Conservation (phyloP, 2,888 invertebrate genomes). For the Agriopis marginaria region DNA sequence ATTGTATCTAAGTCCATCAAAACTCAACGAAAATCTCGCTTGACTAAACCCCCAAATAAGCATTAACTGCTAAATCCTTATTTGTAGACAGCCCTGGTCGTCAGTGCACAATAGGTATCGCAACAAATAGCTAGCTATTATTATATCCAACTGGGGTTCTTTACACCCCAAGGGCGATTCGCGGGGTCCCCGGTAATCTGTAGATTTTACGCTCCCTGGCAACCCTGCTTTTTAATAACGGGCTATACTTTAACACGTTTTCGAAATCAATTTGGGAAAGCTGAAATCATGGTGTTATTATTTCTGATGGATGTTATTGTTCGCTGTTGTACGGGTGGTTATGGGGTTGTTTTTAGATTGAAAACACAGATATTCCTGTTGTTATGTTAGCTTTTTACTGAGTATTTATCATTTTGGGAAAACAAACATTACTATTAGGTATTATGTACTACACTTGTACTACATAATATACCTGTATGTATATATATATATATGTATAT, state of each 20-base stretch:
- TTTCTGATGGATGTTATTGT: slow-evolving; percentile 47
- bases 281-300: slow-evolving; percentile 47
- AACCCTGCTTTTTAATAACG: slow-evolving; percentile 78
- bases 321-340: slow-evolving; percentile 11
- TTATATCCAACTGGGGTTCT: slow-evolving; percentile 68
- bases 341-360: slow-evolving; percentile 27
- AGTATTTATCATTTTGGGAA: background rate
- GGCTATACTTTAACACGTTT: slow-evolving; percentile 77
- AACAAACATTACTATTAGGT: background rate
- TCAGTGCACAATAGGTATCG: slow-evolving; percentile 76
- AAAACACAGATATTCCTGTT: background rate
- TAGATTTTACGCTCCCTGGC: slow-evolving; percentile 83
- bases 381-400: background rate
- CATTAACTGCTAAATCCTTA: slow-evolving; percentile 47
- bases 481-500: too few relatives aligned
- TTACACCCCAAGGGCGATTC: slow-evolving; percentile 62
- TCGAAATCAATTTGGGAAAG: slow-evolving; percentile 60
- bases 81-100: slow-evolving; percentile 73
- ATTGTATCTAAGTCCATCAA: slow-evolving; percentile 43
- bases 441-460: too few relatives aligned
- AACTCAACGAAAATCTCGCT: slow-evolving; percentile 41
- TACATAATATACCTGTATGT: too few relatives aligned
- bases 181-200: slow-evolving; percentile 80
- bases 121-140: slow-evolving; percentile 80
- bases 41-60: slow-evolving; percentile 48